Percentiles rank a stretch among this genome's conserved stretches.
Conservation (phyloP, 2,113 vertebrate genomes). For the Chamaetylas fuelleborni region DNA sequence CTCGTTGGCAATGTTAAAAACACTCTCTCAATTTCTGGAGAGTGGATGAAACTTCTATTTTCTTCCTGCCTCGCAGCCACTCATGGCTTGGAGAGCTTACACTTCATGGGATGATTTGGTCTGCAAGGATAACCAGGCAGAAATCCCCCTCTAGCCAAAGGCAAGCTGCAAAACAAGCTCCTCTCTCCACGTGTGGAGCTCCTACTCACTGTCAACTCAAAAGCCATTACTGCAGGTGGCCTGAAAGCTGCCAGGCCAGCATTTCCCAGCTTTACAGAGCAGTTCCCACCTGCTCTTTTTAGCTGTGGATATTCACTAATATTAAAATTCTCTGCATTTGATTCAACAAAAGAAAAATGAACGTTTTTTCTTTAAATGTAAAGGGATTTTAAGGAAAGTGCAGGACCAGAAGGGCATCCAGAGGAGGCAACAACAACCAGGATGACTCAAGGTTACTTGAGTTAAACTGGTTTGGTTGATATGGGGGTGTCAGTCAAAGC, state of each 20-base stretch:
- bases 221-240: background rate
- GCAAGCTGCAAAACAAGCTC: background rate
- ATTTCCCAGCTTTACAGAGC: background rate
- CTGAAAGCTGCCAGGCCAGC: background rate
- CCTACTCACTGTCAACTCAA: fast-evolving
- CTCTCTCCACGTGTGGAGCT: background rate
- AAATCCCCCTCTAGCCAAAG: background rate
- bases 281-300: background rate
- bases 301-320: background rate
- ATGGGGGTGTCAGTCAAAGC: background rate
- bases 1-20: background rate
- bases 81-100: background rate
- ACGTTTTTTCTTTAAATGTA: background rate
- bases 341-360: background rate
- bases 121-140: background rate
- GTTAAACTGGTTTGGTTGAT: background rate
- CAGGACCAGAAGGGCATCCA: background rate
- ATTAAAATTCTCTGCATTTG: background rate
- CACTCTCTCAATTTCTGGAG: background rate
- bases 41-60: background rate
- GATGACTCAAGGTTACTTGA: no score
- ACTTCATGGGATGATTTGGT: background rate
- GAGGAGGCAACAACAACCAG: background rate
- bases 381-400: background rate
- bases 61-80: background rate